Evolutionary conservation across 2,113 vertebrate genomes (phyloP).

Genomic region (Cheilinus undulatus): DNA sequence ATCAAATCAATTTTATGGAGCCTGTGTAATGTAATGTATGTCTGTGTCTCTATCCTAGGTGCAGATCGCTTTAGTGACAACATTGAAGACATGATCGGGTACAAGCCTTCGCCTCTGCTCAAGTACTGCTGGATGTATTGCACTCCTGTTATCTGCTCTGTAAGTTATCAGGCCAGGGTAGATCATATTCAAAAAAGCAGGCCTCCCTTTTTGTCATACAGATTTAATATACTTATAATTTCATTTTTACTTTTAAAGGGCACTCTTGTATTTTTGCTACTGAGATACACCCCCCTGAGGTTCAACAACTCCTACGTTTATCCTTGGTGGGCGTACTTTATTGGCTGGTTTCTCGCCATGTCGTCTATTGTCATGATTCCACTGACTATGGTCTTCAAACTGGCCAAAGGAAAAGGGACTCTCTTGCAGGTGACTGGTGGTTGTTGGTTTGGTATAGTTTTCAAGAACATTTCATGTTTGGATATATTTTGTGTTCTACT

Average conservation of each 20-base stretch:
- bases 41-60: constrained; percentile 55
- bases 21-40: not conserved
- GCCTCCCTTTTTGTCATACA: not conserved
- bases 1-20: no score
- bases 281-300: constrained; percentile 75
- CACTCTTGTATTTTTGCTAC: constrained; percentile 72
- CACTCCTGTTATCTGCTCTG: constrained; percentile 73
- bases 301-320: constrained; percentile 80
- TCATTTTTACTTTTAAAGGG: constrained; percentile 54
- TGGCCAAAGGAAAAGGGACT: constrained; percentile 67
- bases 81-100: constrained; percentile 83
- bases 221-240: not conserved
- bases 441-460: not conserved
- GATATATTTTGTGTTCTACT: not conserved
- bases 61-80: constrained; percentile 77
- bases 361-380: constrained; percentile 77
- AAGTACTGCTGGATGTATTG: constrained; percentile 79
- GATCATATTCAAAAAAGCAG: no score
- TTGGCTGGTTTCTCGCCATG: constrained; percentile 78
- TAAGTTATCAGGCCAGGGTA: constrained; percentile 44
- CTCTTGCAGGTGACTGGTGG: constrained; percentile 72
- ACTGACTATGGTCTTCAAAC: constrained; percentile 70
- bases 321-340: constrained; percentile 76
- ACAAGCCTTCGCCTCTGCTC: constrained; percentile 70
- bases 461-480: not conserved